Conservation (phyloP, 2,113 vertebrate species). For the Ptyas mucosa region DNA sequence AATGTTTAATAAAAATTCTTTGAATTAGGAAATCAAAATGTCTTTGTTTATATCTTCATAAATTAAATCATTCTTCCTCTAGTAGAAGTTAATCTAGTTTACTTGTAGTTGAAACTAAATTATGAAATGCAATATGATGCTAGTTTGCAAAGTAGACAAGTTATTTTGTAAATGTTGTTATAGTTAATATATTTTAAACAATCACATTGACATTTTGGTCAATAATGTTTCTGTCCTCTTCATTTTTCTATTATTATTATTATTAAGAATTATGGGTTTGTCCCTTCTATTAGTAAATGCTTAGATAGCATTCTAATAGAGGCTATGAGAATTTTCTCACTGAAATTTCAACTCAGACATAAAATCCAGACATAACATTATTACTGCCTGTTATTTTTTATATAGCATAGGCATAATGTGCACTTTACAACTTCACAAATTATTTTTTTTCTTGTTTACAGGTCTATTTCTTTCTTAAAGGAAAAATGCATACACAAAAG, state of each 20-base stretch:
- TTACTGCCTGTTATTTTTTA: not conserved
- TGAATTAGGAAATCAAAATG: not conserved
- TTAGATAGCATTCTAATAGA: not conserved
- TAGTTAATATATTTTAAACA: not conserved
- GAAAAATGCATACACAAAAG: constrained; percentile 60
- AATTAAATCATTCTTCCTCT: not conserved
- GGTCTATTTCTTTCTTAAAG: not conserved
- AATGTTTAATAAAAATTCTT: not conserved
- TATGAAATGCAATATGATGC: not conserved
- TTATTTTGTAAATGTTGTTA: not conserved
- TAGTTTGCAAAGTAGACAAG: not conserved
- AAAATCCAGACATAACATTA: not conserved
- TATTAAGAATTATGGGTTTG: not conserved
- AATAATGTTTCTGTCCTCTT: not conserved
- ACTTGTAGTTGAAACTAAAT: not conserved
- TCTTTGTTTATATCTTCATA: not conserved
- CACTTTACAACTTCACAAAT: not conserved
- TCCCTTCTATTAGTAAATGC: not conserved
- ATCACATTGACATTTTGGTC: not conserved
- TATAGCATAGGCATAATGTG: not conserved
- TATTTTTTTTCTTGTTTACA: not conserved
- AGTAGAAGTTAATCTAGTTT: not conserved
- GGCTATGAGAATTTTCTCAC: not conserved
- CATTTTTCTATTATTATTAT: not conserved
- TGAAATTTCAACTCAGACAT: not conserved